These are phyloP conservation scores for Miichthys miiuy DNA, from an alignment of 2,797 vertebrate genomes.

Conservation along the genomic window DNA sequence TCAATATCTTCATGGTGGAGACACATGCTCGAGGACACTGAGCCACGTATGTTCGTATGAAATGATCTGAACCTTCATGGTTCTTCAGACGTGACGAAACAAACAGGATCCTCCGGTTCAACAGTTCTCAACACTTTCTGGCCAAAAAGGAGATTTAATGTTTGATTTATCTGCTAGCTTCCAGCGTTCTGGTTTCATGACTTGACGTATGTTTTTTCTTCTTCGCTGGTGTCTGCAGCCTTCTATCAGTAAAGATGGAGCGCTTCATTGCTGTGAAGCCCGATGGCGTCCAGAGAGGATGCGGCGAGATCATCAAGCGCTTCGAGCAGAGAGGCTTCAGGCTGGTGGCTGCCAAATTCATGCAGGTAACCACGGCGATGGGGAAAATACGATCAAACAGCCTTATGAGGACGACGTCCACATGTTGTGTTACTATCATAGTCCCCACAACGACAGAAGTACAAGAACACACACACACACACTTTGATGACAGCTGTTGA, in stretches of 20 bases:
- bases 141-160: no score
- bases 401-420: no score
- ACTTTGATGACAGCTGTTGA: constrained; percentile 1
- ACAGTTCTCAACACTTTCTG: no score
- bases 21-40: accelerated
- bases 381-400: no score
- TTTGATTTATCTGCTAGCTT: no score
- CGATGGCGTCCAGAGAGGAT: constrained; percentile 92
- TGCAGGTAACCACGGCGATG: constrained; percentile 78
- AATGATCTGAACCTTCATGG: no score
- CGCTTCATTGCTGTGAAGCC: constrained; percentile 95
- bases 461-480: background rate
- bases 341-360: constrained; percentile 90
- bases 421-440: no score
- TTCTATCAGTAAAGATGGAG: constrained; percentile 78
- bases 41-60: background rate
- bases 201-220: background rate
- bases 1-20: background rate
- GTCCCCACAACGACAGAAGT: background rate
- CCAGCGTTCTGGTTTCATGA: no score
- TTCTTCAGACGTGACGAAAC: no score
- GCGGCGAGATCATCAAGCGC: constrained; percentile 93
- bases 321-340: constrained; percentile 93
- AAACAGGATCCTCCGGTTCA: no score
- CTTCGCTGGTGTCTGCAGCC: constrained; percentile 13